A percentile compares a stretch with the other conserved stretches of the same genome.
Evolutionary conservation across 2,888 invertebrate species (phyloP).

Genomic region (Chymomyza fuscimana): DNA sequence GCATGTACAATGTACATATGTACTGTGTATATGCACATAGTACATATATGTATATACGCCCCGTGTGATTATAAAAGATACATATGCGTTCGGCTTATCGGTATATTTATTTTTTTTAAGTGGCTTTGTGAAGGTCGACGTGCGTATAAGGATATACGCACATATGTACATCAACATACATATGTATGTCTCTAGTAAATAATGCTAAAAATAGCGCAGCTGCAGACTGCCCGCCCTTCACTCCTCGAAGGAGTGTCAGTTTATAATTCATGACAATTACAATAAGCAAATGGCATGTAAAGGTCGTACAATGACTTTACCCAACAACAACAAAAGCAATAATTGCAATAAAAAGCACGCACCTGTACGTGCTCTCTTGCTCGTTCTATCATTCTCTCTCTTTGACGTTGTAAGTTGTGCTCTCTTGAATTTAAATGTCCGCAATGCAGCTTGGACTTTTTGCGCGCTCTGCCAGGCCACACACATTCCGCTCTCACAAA

Average conservation of each 20-base stretch:
- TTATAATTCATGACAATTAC: constrained; percentile 18
- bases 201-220: neutral
- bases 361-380: constrained; percentile 5
- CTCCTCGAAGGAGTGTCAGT: neutral
- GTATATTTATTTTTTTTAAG: neutral
- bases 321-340: constrained; percentile 24
- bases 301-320: constrained; percentile 64
- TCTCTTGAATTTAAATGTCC: neutral
- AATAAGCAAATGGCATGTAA: constrained; percentile 56
- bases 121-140: neutral
- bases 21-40: too few relatives aligned
- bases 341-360: constrained; percentile 39
- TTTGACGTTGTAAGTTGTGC: neutral
- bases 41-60: too few relatives aligned
- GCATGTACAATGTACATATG: too few relatives aligned
- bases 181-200: neutral
- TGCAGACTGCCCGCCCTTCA: too few relatives aligned
- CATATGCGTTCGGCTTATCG: too few relatives aligned
- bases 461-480: neutral
- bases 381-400: constrained; percentile 13
- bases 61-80: neutral
- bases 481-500: neutral
- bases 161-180: neutral
- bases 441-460: neutral
- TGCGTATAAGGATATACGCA: neutral